A percentile compares a stretch with the other conserved stretches of the same genome.
Conservation (phyloP, 2,888 invertebrate species). For the Tetheella fluctuosa region DNA sequence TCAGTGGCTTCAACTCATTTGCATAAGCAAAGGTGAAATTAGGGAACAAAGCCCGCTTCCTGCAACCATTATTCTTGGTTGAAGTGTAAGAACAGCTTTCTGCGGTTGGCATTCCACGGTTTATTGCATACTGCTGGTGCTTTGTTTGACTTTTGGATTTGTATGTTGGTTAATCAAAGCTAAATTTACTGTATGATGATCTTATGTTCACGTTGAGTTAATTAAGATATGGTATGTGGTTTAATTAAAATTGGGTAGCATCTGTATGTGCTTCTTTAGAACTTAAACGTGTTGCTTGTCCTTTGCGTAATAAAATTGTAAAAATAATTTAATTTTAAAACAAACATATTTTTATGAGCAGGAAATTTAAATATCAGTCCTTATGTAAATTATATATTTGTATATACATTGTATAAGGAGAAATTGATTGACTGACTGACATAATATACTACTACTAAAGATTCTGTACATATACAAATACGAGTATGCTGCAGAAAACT, state of each 20-base stretch:
- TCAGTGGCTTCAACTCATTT: conserved; percentile 46
- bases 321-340: too few species aligned
- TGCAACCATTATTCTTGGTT: conserved; percentile 40
- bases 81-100: conserved; percentile 39
- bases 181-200: conserved; percentile 27
- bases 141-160: conserved; percentile 28
- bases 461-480: too few species aligned
- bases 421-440: too few species aligned
- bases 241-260: not conserved
- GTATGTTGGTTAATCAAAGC: conserved; percentile 7
- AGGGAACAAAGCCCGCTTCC: conserved; percentile 48
- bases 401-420: too few species aligned
- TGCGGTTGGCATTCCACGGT: conserved; percentile 26
- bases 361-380: too few species aligned
- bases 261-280: too few species aligned
- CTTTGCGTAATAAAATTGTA: too few species aligned
- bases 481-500: too few species aligned
- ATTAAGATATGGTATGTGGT: conserved; percentile 15
- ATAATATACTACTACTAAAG: too few species aligned
- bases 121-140: conserved; percentile 33
- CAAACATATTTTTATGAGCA: too few species aligned
- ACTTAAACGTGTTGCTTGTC: too few species aligned
- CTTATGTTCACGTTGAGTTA: conserved; percentile 27
- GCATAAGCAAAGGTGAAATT: conserved; percentile 58
- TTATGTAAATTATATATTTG: too few species aligned